A percentile compares a stretch with the other conserved stretches of the same genome.
Evolutionary conservation across 2,888 invertebrate genomes (phyloP).

Genomic region (Crossocerus cetratus): DNA sequence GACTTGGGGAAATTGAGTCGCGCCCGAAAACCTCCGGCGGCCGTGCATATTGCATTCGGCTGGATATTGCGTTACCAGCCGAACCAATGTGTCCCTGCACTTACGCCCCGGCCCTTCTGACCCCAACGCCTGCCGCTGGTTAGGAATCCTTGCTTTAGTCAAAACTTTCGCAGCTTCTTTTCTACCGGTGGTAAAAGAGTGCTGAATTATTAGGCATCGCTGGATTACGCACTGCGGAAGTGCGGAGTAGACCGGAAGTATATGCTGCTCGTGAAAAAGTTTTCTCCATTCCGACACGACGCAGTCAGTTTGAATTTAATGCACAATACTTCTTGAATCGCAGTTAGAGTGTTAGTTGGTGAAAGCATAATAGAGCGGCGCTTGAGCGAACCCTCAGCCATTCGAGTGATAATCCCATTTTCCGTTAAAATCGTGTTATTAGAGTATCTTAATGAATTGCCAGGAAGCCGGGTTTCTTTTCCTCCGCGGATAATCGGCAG

Average conservation of each 20-base stretch:
- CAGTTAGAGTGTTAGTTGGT: no score
- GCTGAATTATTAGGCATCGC: background rate
- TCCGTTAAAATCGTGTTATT: background rate
- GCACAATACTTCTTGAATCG: no score
- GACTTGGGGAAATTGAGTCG: conserved; percentile 49
- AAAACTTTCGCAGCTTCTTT: background rate
- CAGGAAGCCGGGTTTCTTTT: background rate
- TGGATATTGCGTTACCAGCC: conserved; percentile 36
- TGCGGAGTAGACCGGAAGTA: no score
- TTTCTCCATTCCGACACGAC: no score
- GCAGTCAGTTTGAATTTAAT: no score
- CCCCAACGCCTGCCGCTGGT: no score
- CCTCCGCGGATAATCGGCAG: background rate
- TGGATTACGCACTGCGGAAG: background rate
- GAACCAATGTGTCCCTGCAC: conserved; percentile 21
- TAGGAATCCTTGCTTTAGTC: background rate
- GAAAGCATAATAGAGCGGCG: no score
- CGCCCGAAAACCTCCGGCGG: conserved; percentile 26
- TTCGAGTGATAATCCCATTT: no score
- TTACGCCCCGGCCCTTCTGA: conserved; percentile 6
- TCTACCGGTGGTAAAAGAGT: background rate
- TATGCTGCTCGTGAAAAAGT: no score
- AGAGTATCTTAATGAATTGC: background rate
- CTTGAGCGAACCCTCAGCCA: no score
- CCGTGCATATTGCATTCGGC: conserved; percentile 37